Percentiles rank a stretch among this genome's conserved stretches.
phyloP scores from a whole-genome alignment of 92 coral and sea anemone genomes.

The Plumapathes pennacea region DNA sequence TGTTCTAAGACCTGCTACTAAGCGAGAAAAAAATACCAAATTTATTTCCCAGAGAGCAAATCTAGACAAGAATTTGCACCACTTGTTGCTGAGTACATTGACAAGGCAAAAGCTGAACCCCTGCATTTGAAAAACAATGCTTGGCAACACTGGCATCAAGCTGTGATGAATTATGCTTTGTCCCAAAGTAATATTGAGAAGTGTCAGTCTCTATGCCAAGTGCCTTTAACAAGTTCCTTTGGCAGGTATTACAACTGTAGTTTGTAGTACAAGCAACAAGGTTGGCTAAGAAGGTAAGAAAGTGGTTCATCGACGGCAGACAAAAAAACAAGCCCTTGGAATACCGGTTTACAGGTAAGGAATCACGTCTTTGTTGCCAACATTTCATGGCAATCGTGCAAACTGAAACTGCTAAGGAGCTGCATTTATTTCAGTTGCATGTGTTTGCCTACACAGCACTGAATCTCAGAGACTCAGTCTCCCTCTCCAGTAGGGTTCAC shows the following conservation, averaged over 20 bases:
- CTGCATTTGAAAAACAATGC: slow-evolving; percentile 56
- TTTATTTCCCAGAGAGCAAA: slow-evolving; percentile 47
- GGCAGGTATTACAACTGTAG: slow-evolving; percentile 22
- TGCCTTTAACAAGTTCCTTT: slow-evolving; percentile 33
- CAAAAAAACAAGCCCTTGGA: slow-evolving; percentile 22
- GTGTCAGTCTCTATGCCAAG: slow-evolving; percentile 21
- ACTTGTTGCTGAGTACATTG: slow-evolving; percentile 32
- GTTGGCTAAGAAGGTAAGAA: slow-evolving; percentile 27
- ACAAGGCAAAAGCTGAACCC: slow-evolving; percentile 46
- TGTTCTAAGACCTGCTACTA: slow-evolving; percentile 7
- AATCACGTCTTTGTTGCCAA: slow-evolving; percentile 53
- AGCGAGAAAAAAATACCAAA: slow-evolving; percentile 23
- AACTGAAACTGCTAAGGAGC: neutral
- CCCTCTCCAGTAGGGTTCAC: slow-evolving; percentile 46
- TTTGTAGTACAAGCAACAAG: slow-evolving; percentile 25
- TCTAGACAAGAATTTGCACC: slow-evolving; percentile 41
- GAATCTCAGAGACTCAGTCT: slow-evolving; percentile 37
- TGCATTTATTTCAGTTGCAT: slow-evolving; percentile 31
- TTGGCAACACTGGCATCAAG: slow-evolving; percentile 55
- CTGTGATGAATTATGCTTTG: slow-evolving; percentile 47
- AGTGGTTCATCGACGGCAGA: slow-evolving; percentile 49
- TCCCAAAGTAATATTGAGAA: slow-evolving; percentile 19
- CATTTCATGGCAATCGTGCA: slow-evolving; percentile 30
- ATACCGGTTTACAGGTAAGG: slow-evolving; percentile 65
- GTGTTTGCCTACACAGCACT: slow-evolving; percentile 46